Conservation (phyloP, 2,797 vertebrate species). For the Acropternis orthonyx region DNA sequence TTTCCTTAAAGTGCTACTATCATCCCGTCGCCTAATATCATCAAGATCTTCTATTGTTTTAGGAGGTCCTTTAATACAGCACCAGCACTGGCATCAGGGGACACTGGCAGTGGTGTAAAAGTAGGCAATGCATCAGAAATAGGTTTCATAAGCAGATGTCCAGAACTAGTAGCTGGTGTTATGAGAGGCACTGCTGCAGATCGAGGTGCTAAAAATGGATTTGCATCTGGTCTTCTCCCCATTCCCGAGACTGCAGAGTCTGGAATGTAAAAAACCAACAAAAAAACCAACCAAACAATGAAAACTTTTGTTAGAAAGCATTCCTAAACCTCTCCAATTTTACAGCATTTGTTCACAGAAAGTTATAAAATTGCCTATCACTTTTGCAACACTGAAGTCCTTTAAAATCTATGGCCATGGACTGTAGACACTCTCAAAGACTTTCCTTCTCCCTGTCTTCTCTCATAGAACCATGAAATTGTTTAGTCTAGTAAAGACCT, state of each 20-base stretch:
- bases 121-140: conserved; percentile 90
- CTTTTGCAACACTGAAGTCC: background rate
- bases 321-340: background rate
- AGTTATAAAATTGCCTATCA: background rate
- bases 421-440: background rate
- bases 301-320: background rate
- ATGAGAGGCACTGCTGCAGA: conserved; percentile 92
- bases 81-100: conserved; percentile 87
- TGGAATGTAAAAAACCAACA: conserved; percentile 8
- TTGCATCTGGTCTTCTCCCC: conserved; percentile 80
- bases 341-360: background rate
- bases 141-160: conserved; percentile 95
- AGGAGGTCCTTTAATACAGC: conserved; percentile 91
- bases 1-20: conserved; percentile 79
- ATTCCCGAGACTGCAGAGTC: conserved; percentile 63
- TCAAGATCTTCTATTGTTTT: conserved; percentile 83
- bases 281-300: background rate
- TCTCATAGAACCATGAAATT: background rate
- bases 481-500: background rate
- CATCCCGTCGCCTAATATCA: too few species aligned
- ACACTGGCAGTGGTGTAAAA: conserved; percentile 93
- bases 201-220: conserved; percentile 91
- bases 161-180: conserved; percentile 74
- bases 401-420: background rate
- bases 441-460: background rate